Percentiles rank a stretch among this genome's conserved stretches.
phyloP scores from a whole-genome alignment of 2,888 invertebrate genomes.

The Mechanitis mazaeus region DNA sequence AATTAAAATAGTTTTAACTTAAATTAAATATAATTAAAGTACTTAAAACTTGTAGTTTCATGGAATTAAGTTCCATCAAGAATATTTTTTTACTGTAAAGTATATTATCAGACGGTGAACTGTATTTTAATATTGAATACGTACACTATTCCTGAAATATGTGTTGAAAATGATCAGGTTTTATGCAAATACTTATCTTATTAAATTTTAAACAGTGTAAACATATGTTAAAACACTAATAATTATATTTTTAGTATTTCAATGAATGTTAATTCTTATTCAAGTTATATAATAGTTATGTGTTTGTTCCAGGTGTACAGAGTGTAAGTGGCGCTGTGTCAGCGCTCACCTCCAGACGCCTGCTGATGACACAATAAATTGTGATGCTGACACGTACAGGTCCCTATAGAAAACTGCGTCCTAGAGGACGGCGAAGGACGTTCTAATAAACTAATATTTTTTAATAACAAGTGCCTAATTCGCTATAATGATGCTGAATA shows the following conservation, averaged over 20 bases:
- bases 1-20: too few relatives aligned
- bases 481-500: slow-evolving; percentile 60
- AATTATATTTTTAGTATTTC: not conserved
- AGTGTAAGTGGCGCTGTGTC: slow-evolving; percentile 48
- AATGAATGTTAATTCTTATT: not conserved
- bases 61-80: too few relatives aligned
- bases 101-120: not conserved
- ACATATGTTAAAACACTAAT: slow-evolving; percentile 10
- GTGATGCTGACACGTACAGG: slow-evolving; percentile 73
- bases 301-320: slow-evolving; percentile 56
- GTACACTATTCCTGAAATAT: slow-evolving; percentile 10
- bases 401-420: slow-evolving; percentile 72
- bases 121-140: not conserved
- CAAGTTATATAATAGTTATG: not conserved
- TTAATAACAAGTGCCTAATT: slow-evolving; percentile 64
- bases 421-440: slow-evolving; percentile 75
- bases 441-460: slow-evolving; percentile 53
- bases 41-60: too few relatives aligned
- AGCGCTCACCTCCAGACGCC: slow-evolving; percentile 57
- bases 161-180: not conserved
- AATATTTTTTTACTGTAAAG: not conserved
- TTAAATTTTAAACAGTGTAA: slow-evolving; percentile 15
- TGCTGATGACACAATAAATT: slow-evolving; percentile 71
- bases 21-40: too few relatives aligned
- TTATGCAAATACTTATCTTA: slow-evolving; percentile 9